Base-by-base conservation (phyloP, 2,797 vertebrate genomes). In the Nannoperca obscura region DNA sequence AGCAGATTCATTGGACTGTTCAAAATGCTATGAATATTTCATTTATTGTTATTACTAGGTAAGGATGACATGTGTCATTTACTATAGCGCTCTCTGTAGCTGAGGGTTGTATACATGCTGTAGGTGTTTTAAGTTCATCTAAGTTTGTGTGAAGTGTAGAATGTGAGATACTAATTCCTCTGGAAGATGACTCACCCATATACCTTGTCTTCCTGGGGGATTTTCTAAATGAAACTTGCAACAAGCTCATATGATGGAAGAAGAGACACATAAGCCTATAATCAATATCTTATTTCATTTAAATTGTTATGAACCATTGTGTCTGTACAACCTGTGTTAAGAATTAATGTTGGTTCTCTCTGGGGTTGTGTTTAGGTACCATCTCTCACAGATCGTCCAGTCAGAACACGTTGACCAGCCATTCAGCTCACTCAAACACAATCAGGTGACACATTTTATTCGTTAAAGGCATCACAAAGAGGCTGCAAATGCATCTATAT, bases 401-500 rank as follows among this genome's bases (percentile, higher is more conserved):
- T 78, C 93, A 91, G 52, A 93, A 55, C 83, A 64, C 34, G 36
- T 2, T 86, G 80, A 50, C 71, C 58, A 84, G 61, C 75, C 88
- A 89, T 75, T 87, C 88, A 6, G 36, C 76, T 0, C 55, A 38
- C 63, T 92, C 91, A 7, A 81, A 90, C 65, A 82, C 85, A 71
- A 88, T 93, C 91, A 95, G 94, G 95, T 96, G 84, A 90, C 47
- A 24, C 0, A 30, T 40, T 54, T 59, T 3, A 38, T 38, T 38
- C 36, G 11, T 38, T 38, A 38, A 38, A 11, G 36, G 36, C 36
- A 11, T 38, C 36, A 3, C 36, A 38, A 10, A 62, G 24, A 63
- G 10, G 50, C 38, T 54, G 20, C 13, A 34, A 14, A 9, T 22
- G 20, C 24, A 52, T 40, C 12, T 40, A 40, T 40, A 40, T 40